phyloP scores from a whole-genome alignment of 2,113 vertebrate genomes.

The Andinoacara biseriatus region DNA sequence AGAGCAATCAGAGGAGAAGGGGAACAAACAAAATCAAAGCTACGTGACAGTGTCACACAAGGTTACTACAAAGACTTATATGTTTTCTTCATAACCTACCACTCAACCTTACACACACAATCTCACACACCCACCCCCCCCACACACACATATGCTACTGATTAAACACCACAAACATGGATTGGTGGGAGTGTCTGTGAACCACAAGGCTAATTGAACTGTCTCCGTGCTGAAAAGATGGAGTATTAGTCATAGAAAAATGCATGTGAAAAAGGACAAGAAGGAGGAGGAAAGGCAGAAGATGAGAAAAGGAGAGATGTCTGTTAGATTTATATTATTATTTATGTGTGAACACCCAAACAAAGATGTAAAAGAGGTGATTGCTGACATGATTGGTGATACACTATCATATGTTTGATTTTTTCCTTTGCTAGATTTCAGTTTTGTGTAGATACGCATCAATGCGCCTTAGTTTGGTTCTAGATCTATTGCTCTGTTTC shows the following conservation, averaged over 20 bases:
- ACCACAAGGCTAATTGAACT: conserved; percentile 75
- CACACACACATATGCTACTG: conserved; percentile 3
- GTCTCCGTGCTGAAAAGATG: conserved; percentile 44
- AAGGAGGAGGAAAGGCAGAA: neutral
- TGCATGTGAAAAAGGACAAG: neutral
- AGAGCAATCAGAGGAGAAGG: neutral
- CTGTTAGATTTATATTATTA: neutral
- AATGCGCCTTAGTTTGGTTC: too few species aligned
- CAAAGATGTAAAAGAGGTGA: neutral
- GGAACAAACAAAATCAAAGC: neutral
- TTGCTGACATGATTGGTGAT: neutral
- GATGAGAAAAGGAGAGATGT: neutral
- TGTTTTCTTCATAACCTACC: conserved; percentile 38
- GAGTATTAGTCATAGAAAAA: conserved; percentile 22
- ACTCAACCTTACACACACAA: conserved; percentile 1
- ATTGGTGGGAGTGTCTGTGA: conserved; percentile 69
- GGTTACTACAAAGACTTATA: conserved; percentile 55
- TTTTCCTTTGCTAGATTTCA: neutral
- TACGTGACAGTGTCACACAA: conserved; percentile 11
- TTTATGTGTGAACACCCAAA: neutral
- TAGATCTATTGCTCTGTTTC: neutral
- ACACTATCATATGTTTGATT: neutral
- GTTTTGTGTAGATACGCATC: neutral
- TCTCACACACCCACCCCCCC: neutral
- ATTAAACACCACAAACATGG: conserved; percentile 73